Evolutionary conservation across 2,797 vertebrate genomes (phyloP), one percentile per base, ranked within the genome.

Genomic region (Erpetoichthys calabaricus): DNA sequence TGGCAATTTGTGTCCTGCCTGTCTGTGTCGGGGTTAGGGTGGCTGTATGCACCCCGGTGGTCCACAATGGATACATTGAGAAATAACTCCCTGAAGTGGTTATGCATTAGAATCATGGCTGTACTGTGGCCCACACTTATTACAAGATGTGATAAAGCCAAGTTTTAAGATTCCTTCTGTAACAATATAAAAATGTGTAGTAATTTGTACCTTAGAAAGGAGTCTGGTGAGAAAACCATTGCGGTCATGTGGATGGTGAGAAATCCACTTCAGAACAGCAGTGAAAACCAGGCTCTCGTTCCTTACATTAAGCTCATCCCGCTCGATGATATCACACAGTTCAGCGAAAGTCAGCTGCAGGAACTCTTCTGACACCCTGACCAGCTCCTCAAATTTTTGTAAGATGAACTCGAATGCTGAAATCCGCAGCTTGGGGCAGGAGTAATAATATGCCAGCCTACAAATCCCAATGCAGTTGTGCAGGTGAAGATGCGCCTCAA

Each of bases 391-490:
- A 0, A 92, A 90, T 75, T 90, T 77, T 4, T 78, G 74, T 46
- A 84, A 61, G 63, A 92, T 84, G 64, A 75, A 88, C 42, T 49
- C 46, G 8, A 63, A 78, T 59, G 86, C 80, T 8, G 75, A 80
- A 25, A 52, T 59, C 10, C 62, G 73, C 62, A 90, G 74, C 2
- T 79, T 60, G 0, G 72, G 62, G 51, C 65, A 77, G 62, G 66
- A 59, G 67, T 70, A 77, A 57, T 69, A 60, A 1, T 76, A 63
- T 0, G 84, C 80, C 49, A 88, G 68, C 45, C 70, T 78, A 67
- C 75, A 88, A 70, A 90, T 83, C 58, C 84, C 73, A 0, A 92
- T 76, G 55, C 90, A 90, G 46, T 89, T 92, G 42, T 87, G 63
- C 3, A 73, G 44, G 62, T 74, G 71, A 3, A 91, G 70, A 44